These are phyloP conservation scores for Zaprionus camerounensis DNA, from an alignment of 1,140 invertebrate genomes.

Conservation along the genomic window DNA sequence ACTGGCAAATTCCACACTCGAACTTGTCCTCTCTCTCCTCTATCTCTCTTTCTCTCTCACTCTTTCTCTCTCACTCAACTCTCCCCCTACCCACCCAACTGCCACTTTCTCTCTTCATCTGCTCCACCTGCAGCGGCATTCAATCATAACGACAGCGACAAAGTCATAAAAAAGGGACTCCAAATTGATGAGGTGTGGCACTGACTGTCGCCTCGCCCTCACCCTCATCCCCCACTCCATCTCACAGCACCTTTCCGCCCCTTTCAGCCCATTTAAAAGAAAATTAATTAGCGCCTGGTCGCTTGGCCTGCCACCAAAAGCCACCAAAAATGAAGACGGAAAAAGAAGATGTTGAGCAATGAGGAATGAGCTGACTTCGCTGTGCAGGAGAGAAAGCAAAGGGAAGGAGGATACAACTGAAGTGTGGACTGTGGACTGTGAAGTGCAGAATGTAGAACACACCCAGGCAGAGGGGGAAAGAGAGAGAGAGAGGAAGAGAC, in stretches of 20 bases:
- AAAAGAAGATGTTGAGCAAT: slow-evolving; percentile 35
- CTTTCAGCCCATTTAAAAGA: slow-evolving; percentile 53
- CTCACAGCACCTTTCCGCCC: slow-evolving; percentile 60
- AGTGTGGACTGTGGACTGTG: not conserved
- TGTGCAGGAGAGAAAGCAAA: not conserved
- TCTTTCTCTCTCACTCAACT: not conserved
- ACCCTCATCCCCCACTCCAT: not conserved
- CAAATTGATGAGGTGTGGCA: slow-evolving; percentile 73
- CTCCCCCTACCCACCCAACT: not conserved
- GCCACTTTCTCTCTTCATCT: not conserved
- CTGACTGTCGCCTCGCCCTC: slow-evolving; percentile 45
- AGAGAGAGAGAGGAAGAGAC: not conserved
- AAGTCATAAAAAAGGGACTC: slow-evolving; percentile 51
- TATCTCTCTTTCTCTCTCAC: not conserved
- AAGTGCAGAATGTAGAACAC: slow-evolving; percentile 9
- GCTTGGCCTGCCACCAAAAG: slow-evolving; percentile 59
- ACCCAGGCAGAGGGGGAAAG: not conserved
- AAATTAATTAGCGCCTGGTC: slow-evolving; percentile 77
- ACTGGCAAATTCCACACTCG: not conserved
- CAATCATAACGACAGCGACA: slow-evolving; percentile 57
- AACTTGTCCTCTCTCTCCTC: not conserved
- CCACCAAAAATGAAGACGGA: slow-evolving; percentile 21
- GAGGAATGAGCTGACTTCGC: slow-evolving; percentile 21
- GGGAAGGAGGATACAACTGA: not conserved
- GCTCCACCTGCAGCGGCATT: slow-evolving; percentile 52